Percentiles rank a stretch among this genome's conserved stretches.
Conservation (phyloP, 1,140 invertebrate species). For the Drosophila gunungcola region DNA sequence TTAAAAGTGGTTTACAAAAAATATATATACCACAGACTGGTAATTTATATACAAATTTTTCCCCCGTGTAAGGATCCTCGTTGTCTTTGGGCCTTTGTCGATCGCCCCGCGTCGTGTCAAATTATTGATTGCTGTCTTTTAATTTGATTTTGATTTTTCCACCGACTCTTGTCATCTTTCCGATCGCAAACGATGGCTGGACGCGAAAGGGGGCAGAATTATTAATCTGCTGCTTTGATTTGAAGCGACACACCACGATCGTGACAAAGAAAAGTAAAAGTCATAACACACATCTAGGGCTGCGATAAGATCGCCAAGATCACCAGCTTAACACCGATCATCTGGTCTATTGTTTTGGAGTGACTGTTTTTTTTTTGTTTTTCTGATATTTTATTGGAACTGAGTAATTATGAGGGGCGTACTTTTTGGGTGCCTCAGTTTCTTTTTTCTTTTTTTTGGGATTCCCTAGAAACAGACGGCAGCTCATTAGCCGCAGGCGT, state of each 20-base stretch:
- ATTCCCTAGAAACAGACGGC: conserved; percentile 62
- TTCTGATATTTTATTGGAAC: conserved; percentile 26
- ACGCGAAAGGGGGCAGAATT: conserved; percentile 24
- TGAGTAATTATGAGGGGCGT: conserved; percentile 70
- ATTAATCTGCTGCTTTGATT: conserved; percentile 75
- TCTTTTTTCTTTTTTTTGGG: conserved; percentile 19
- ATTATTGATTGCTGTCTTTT: conserved; percentile 77
- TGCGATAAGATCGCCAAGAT: conserved; percentile 53
- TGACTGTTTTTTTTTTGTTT: conserved; percentile 65
- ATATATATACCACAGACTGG: no score
- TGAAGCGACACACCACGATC: conserved; percentile 58
- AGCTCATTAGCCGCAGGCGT: conserved; percentile 81
- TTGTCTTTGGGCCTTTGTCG: conserved; percentile 35
- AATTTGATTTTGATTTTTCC: conserved; percentile 77
- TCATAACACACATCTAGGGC: conserved; percentile 68
- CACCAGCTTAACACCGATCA: conserved; percentile 59
- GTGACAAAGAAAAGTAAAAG: conserved; percentile 80
- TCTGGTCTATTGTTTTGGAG: conserved; percentile 51
- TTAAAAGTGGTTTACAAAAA: background rate
- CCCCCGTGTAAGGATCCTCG: conserved; percentile 16
- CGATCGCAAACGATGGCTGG: conserved; percentile 43
- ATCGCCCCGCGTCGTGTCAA: conserved; percentile 66
- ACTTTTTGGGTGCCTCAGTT: conserved; percentile 25
- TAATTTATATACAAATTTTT: background rate
- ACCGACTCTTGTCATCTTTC: conserved; percentile 62